A percentile compares a stretch with the other conserved stretches of the same genome.
Evolutionary conservation across 2,888 invertebrate species (phyloP).

Genomic region (Rugalucina vietnamica): DNA sequence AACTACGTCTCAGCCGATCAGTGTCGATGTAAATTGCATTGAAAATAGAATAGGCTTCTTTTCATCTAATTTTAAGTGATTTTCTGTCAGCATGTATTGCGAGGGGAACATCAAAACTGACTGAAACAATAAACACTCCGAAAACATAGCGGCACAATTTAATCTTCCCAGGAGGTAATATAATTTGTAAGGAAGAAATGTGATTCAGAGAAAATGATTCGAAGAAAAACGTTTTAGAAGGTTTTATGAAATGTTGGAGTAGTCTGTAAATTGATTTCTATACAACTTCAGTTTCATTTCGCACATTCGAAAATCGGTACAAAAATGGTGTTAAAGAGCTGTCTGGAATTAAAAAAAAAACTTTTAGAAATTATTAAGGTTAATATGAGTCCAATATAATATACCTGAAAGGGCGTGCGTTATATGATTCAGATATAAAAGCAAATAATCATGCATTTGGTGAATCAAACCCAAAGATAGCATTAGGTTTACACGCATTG

Average conservation of each 20-base stretch:
- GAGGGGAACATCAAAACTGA: background rate
- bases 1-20: background rate
- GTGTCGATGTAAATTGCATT: background rate
- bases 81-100: background rate
- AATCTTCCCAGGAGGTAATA: background rate
- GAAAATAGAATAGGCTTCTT: background rate
- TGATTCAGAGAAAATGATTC: background rate
- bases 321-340: too few species aligned
- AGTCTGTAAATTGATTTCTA: too few species aligned
- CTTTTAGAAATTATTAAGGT: too few species aligned
- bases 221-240: background rate
- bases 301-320: too few species aligned
- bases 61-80: background rate
- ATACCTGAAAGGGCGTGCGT: too few species aligned
- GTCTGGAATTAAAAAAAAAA: too few species aligned
- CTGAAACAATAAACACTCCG: background rate
- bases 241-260: background rate
- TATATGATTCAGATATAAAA: too few species aligned
- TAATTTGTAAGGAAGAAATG: background rate
- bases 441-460: too few species aligned
- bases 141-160: background rate
- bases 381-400: too few species aligned
- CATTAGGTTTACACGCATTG: too few species aligned
- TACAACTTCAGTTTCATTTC: too few species aligned
- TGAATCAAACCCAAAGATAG: too few species aligned